A percentile compares a stretch with the other conserved stretches of the same genome.
Evolutionary conservation across 2,797 vertebrate species (phyloP).

Genomic region (Cossypha heuglini): DNA sequence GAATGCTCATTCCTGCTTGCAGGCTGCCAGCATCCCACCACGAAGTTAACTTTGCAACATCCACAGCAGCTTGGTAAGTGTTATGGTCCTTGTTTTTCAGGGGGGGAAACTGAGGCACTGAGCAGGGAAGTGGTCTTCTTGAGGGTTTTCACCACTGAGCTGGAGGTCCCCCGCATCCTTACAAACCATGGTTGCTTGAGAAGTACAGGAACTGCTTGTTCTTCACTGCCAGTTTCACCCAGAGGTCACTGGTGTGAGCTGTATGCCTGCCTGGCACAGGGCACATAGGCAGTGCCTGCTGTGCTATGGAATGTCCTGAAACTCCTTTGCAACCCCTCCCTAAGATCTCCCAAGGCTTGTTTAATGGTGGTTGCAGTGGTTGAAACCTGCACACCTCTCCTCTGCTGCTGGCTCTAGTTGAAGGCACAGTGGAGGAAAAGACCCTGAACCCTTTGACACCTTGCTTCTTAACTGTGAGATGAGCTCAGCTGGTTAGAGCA

Average conservation of each 20-base stretch:
- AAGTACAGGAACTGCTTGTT: not conserved
- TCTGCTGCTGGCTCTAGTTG: not conserved
- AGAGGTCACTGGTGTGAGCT: not conserved
- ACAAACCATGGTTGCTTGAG: not conserved
- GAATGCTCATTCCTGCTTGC: not conserved
- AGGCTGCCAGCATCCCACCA: not conserved
- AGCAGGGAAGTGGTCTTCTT: not conserved
- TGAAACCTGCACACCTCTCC: not conserved
- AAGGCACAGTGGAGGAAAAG: not conserved
- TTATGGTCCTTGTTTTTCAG: not conserved
- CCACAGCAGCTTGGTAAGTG: conserved; percentile 2
- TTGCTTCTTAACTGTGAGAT: not conserved
- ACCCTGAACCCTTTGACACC: not conserved
- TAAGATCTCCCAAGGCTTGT: not conserved
- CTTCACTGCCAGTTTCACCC: not conserved
- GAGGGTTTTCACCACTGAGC: not conserved
- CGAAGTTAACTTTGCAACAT: not conserved
- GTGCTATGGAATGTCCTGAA: not conserved
- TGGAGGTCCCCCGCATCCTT: not conserved
- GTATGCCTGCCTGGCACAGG: not conserved
- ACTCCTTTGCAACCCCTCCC: not conserved
- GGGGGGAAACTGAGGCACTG: fast-evolving
- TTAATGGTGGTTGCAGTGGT: not conserved
- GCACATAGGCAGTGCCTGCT: not conserved
- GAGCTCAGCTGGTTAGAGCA: not conserved